Evolutionary conservation across 1,140 invertebrate genomes (phyloP), one percentile per base, ranked within the genome.

Genomic region (Rhagoletis zephyria): DNA sequence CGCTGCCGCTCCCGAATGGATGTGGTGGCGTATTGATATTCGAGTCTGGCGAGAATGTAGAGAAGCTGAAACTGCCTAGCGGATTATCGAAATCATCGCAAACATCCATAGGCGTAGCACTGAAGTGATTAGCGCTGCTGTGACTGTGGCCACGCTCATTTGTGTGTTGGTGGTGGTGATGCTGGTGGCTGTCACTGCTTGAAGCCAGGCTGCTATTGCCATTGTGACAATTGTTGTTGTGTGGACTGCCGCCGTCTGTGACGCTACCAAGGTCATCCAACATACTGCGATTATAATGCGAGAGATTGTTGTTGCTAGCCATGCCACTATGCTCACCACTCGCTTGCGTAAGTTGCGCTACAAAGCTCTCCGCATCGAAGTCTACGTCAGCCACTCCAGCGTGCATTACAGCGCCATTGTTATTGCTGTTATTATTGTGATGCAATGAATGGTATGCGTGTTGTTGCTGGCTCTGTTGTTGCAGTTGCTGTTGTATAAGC

Each of bases 31-130:
- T 89, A 60, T 89, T 89, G 70, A 89, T 89, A 63, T 89, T 89
- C 0, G 88, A 88, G 40, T 89, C 88, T 6, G 87, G 87, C 12
- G 88, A 88, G 60, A 89, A 87, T 12, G 85, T 48, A 4, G 88
- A 67, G 40, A 90, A 90, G 85, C 88, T 92, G 77, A 93, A 92
- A 45, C 90, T 89, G 81, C 90, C 90, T 14, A 93, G 87, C 19
- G 91, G 91, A 89, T 90, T 92, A 87, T 93, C 92, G 61, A 93
- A 93, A 87, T 93, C 92, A 87, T 93, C 92, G 87, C 92, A 93
- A 12, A 91, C 89, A 87, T 93, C 92, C 92, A 93, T 93, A 16
- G 92, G 92, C 3, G 91, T 93, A 70, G 89, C 74, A 65, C 60
- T 85, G 19, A 48, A 60, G 16, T 74, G 64, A 64, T 64, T 85